A percentile compares a stretch with the other conserved stretches of the same genome.
phyloP scores from a whole-genome alignment of 2,888 invertebrate species.

The Mesorhabditis spiculigera region DNA sequence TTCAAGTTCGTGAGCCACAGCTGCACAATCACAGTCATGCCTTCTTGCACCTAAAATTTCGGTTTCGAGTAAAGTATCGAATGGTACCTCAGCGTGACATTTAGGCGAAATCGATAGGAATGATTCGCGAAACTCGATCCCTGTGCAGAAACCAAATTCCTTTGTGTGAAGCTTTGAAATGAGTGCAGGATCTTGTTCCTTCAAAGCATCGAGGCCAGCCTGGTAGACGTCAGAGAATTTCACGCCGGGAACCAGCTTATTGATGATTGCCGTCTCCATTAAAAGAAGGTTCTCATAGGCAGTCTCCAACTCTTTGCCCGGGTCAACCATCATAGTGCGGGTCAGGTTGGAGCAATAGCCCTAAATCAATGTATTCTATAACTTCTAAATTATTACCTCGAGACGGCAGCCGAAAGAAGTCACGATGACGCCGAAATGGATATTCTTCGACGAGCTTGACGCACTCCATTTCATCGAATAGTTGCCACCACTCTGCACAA shows the following conservation, averaged over 20 bases:
- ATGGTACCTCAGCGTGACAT: slow-evolving; percentile 72
- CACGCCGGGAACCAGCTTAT: slow-evolving; percentile 73
- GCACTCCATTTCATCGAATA: slow-evolving; percentile 93
- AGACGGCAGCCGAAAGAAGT: slow-evolving; percentile 23
- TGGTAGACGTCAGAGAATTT: slow-evolving; percentile 85
- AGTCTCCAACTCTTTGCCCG: slow-evolving; percentile 70
- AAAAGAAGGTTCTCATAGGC: slow-evolving; percentile 82
- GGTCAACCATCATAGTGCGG: slow-evolving; percentile 91
- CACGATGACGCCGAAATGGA: slow-evolving; percentile 18
- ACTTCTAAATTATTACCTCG: not conserved
- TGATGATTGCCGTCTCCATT: slow-evolving; percentile 84
- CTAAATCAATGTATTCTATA: slow-evolving; percentile 59
- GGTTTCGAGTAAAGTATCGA: not conserved
- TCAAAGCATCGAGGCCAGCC: slow-evolving; percentile 75
- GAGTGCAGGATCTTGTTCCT: slow-evolving; percentile 79
- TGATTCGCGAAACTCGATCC: slow-evolving; percentile 94
- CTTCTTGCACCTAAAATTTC: slow-evolving; percentile 47
- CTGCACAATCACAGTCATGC: slow-evolving; percentile 94
- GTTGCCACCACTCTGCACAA: slow-evolving; percentile 96
- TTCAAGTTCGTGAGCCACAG: slow-evolving; percentile 82
- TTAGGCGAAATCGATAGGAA: slow-evolving; percentile 87
- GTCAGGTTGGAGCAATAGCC: slow-evolving; percentile 97
- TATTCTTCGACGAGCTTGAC: not conserved
- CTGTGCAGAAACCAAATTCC: slow-evolving; percentile 76
- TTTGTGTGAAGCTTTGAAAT: slow-evolving; percentile 86